Conservation (phyloP, 1,140 invertebrate species). For the Brachionus rotundiformis region DNA sequence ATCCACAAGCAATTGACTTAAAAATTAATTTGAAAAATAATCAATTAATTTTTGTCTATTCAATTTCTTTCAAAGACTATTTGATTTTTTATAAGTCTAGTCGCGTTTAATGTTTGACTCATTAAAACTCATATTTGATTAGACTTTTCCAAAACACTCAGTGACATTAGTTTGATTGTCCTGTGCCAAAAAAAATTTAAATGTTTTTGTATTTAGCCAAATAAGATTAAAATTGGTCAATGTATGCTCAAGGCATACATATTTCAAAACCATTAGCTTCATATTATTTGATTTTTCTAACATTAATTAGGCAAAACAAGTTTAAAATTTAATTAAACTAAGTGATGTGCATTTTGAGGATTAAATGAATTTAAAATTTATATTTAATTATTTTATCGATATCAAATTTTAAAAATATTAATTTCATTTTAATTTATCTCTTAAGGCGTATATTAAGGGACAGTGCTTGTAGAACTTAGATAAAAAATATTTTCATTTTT, state of each 20-base stretch:
- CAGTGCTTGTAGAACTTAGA: not conserved
- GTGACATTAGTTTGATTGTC: not conserved
- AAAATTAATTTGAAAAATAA: not conserved
- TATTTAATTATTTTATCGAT: not conserved
- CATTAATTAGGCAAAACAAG: not conserved
- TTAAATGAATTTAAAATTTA: too few species aligned
- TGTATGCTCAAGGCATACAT: not conserved
- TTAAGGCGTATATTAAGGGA: not conserved
- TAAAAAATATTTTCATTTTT: not conserved
- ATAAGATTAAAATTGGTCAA: not conserved
- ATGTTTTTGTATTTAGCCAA: not conserved
- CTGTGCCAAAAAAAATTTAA: not conserved
- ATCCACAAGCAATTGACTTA: not conserved
- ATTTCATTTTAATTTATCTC: not conserved
- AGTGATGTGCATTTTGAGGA: not conserved
- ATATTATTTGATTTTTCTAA: not conserved
- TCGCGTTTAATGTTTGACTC: not conserved
- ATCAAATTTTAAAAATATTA: not conserved
- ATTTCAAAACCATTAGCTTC: not conserved
- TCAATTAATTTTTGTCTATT: not conserved
- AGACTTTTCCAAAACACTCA: not conserved
- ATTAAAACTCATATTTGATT: not conserved
- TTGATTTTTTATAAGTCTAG: not conserved
- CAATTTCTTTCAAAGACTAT: not conserved
- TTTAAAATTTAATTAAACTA: not conserved